Conservation (phyloP, 1,140 invertebrate genomes). For the Drosophila ambigua region DNA sequence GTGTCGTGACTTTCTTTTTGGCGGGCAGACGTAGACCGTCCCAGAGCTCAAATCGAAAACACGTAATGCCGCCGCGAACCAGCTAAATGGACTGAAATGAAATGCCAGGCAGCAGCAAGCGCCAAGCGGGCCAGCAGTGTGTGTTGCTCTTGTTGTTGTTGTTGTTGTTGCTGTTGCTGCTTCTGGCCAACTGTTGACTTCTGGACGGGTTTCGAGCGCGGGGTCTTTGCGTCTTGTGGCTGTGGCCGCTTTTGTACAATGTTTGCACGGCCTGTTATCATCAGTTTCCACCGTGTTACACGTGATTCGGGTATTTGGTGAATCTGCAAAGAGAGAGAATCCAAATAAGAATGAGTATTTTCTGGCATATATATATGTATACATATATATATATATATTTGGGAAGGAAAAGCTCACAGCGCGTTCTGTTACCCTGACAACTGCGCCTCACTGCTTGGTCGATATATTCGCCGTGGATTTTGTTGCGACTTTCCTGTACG, state of each 20-base stretch:
- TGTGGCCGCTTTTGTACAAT: slow-evolving; percentile 2
- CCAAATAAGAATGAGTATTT: neutral
- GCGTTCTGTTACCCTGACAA: neutral
- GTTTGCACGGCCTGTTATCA: slow-evolving; percentile 43
- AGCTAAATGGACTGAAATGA: slow-evolving; percentile 57
- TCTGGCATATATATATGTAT: too few species aligned
- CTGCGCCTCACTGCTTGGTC: neutral
- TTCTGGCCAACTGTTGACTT: slow-evolving; percentile 20
- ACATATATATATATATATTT: too few species aligned
- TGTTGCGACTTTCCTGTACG: too few species aligned
- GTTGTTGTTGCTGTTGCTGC: slow-evolving; percentile 30
- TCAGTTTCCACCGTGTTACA: slow-evolving; percentile 55
- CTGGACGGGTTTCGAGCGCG: slow-evolving; percentile 23
- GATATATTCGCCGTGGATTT: too few species aligned
- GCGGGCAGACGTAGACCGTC: slow-evolving; percentile 39
- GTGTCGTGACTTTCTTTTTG: slow-evolving; percentile 80
- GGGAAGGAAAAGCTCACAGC: neutral
- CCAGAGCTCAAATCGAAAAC: slow-evolving; percentile 17
- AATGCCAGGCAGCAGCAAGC: slow-evolving; percentile 35
- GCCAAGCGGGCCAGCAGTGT: slow-evolving; percentile 56
- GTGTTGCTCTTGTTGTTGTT: slow-evolving; percentile 43
- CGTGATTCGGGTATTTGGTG: slow-evolving; percentile 31
- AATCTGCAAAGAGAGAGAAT: slow-evolving; percentile 28
- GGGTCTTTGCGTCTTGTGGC: slow-evolving; percentile 23
- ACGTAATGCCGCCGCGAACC: slow-evolving; percentile 57